Evolutionary conservation across 2,888 invertebrate genomes (phyloP).

Genomic region (Meteorus cinctellus): DNA sequence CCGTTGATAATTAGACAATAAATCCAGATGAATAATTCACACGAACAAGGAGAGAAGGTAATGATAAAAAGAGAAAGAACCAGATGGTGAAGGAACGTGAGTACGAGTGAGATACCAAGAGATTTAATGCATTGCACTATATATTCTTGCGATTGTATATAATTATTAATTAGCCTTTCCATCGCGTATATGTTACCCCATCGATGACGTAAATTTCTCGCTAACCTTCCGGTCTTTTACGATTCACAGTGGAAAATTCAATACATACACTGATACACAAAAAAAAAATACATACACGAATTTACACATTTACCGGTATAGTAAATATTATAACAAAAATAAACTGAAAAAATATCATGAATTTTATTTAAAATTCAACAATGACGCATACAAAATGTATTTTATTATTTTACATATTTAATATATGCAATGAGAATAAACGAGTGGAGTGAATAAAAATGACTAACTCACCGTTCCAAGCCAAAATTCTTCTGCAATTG

Average conservation of each 20-base stretch:
- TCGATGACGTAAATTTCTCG: conserved; percentile 42
- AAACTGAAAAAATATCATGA: neutral
- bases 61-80: conserved; percentile 15
- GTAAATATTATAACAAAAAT: neutral
- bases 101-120: neutral
- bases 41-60: neutral
- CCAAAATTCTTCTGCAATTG: conserved; percentile 21
- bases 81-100: conserved; percentile 1
- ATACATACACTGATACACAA: neutral
- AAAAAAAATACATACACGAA: too few relatives aligned
- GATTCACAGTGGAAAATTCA: neutral
- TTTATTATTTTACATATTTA: neutral
- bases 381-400: neutral
- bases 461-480: conserved; percentile 30
- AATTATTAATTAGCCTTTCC: conserved; percentile 25
- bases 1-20: conserved; percentile 3
- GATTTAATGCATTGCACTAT: neutral
- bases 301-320: neutral
- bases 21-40: neutral
- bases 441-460: neutral
- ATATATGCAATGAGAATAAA: conserved; percentile 2
- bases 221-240: conserved; percentile 43
- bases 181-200: conserved; percentile 12
- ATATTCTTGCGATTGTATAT: neutral
- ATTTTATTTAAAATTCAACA: neutral